A percentile compares a stretch with the other conserved stretches of the same genome.
Evolutionary conservation across 2,888 invertebrate species (phyloP).

Genomic region (Caenorhabditis sp.): DNA sequence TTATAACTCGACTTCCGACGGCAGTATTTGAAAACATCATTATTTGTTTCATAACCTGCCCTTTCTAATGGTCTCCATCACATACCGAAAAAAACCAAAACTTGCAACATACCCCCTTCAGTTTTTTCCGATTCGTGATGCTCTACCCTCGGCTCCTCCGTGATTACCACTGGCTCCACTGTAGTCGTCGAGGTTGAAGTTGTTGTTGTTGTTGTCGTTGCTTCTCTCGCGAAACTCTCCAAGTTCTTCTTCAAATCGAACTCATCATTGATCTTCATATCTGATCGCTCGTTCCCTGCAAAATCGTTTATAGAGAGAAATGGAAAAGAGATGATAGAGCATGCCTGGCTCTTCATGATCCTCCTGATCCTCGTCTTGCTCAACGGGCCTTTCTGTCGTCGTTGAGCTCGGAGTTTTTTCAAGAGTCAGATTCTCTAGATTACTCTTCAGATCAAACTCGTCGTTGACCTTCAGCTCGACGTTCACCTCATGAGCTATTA

Average conservation of each 20-base stretch:
- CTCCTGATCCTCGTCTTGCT: not conserved
- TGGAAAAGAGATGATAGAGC: not conserved
- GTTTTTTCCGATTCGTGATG: no score
- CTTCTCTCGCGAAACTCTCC: not conserved
- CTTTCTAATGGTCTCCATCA: no score
- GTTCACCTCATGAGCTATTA: not conserved
- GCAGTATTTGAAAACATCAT: no score
- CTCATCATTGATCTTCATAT: slow-evolving; percentile 13
- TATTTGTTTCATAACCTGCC: no score
- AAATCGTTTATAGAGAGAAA: not conserved
- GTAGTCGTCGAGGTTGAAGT: no score
- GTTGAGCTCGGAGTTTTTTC: not conserved
- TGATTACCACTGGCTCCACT: not conserved
- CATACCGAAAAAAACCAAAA: no score
- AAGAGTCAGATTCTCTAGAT: slow-evolving; percentile 18
- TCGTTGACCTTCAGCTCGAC: slow-evolving; percentile 30
- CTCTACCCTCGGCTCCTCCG: not conserved
- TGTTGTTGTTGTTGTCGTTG: not conserved
- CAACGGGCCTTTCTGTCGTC: not conserved
- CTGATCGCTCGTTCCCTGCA: not conserved
- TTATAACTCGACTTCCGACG: no score
- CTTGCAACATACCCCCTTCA: no score
- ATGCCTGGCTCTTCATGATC: not conserved
- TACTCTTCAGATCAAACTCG: slow-evolving; percentile 31
- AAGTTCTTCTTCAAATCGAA: not conserved